Percentiles rank a stretch among this genome's conserved stretches.
phyloP scores from a whole-genome alignment of 2,113 vertebrate genomes.

The Xenopus laevis region DNA sequence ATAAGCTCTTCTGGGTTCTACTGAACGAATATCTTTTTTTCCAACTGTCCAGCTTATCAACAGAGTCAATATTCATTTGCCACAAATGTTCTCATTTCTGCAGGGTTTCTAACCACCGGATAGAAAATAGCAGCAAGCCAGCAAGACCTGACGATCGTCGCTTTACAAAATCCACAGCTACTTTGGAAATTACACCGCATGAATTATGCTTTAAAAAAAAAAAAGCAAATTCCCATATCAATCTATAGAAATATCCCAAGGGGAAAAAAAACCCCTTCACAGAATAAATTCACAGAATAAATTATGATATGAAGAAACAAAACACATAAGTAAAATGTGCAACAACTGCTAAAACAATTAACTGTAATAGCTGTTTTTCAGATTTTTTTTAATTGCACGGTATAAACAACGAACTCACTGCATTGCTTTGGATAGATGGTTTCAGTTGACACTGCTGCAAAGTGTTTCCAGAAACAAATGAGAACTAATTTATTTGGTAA shows the following conservation, averaged over 20 bases:
- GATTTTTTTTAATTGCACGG: too few relatives aligned
- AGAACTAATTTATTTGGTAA: too few relatives aligned
- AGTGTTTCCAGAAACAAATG: too few relatives aligned
- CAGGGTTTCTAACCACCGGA: slow-evolving; percentile 24
- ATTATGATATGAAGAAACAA: not conserved
- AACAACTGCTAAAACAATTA: not conserved
- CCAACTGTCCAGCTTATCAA: not conserved
- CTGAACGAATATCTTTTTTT: too few relatives aligned
- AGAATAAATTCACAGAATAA: too few relatives aligned
- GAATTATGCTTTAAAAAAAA: slow-evolving; percentile 7
- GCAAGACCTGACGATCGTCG: not conserved
- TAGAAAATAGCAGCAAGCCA: slow-evolving; percentile 18
- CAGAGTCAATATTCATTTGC: slow-evolving; percentile 12
- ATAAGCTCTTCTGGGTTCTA: not conserved
- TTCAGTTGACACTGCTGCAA: too few relatives aligned
- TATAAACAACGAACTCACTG: too few relatives aligned
- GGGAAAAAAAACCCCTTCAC: too few relatives aligned
- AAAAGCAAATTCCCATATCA: slow-evolving; percentile 24
- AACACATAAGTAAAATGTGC: not conserved
- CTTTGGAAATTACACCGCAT: slow-evolving; percentile 37
- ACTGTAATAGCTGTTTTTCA: too few relatives aligned
- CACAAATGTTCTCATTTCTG: slow-evolving; percentile 5
- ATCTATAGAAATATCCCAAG: not conserved
- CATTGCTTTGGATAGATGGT: too few relatives aligned
- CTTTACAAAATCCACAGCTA: slow-evolving; percentile 22